Base-by-base conservation (phyloP, 1,140 invertebrate species). In the Cyclina sinensis region DNA sequence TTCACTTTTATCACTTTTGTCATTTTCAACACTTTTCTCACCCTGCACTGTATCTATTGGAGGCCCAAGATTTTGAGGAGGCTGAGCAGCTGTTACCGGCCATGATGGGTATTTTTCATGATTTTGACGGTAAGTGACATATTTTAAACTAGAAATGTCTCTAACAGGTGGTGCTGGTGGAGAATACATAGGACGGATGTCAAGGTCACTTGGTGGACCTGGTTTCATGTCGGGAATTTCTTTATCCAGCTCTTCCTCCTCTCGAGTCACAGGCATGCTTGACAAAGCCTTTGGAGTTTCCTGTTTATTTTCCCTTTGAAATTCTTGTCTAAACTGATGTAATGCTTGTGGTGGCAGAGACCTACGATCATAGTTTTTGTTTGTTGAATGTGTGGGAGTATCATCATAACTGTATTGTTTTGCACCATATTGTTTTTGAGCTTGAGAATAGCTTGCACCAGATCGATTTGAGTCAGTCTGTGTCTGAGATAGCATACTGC, bases 71-170 rank as follows among this genome's bases (percentile, higher is more conserved):
- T 88, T 90, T 51, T 89, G 88, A 11, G 91, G 90, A 9, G 74
- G 68, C 27, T 88, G 79, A 14, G 79, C 79, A 57, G 79, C 37
- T 12, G 92, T 93, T 32, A 94, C 96, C 16, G 97, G 97, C 97
- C 97, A 98, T 59, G 97, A 97, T 3, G 97, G 97, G 93, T 97
- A 97, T 92, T 98, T 98, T 95, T 98, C 97, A 96, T 98, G 97
- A 84, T 97, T 97, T 76, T 97, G 97, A 27, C 97, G 97, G 35
- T 27, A 70, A 81, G 94, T 95, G 16, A 90, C 91, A 95, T 97
- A 97, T 91, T 97, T 97, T 86, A 97, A 96, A 92, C 96, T 97
- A 81, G 97, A 97, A 30, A 97, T 96, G 94, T 97, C 97, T 89
- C 97, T 96, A 32, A 97, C 97, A 74, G 97, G 97, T 11, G 92